Evolutionary conservation across 2,888 invertebrate genomes (phyloP), one percentile per base, ranked within the genome.

Genomic region (Leptinotarsa rubiginosa): DNA sequence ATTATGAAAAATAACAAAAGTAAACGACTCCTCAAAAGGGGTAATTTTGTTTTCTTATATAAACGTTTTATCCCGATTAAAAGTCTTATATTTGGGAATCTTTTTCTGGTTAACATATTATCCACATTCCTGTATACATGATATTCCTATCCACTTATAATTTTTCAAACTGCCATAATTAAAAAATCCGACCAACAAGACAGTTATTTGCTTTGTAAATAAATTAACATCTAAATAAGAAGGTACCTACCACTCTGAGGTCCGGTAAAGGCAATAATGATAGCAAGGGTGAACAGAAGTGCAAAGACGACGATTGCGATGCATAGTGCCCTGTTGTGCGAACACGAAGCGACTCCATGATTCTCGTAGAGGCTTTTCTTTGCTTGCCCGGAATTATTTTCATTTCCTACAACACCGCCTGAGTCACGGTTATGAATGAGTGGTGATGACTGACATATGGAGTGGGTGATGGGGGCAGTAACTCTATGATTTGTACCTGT

Each of bases 181-280:
- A 10, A 41, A 41, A 41, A 41, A 41, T 41, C 10, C 10, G 31
- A 31, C 31, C 31, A 31, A 31, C 7, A 31, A 31, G 1, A 31
- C 31, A 31, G 0, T 31, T 31, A 31, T 31, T 31, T 4, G 1
- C 31, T 10, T 31, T 31, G 7, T 31, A 10, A 31, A 31, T 31
- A 10, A 41, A 41, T 41, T 41, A 2, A 41, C 2, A 41, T 41
- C 41, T 41, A 41, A 41, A 2, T 41, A 15, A 49, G 13, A 22
- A 20, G 20, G 47, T 64, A 88, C 89, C 89, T 88, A 95, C 95
- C 94, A 85, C 94, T 92, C 87, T 94, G 94, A 73, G 96, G 96
- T 80, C 96, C 94, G 70, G 96, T 97, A 86, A 97, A 96, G 73
- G 97, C 97, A 77, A 97, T 95, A 79, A 97, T 92, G 78, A 97